Evolutionary conservation across 2,797 vertebrate genomes (phyloP).

Genomic region (Diplodus sargus): DNA sequence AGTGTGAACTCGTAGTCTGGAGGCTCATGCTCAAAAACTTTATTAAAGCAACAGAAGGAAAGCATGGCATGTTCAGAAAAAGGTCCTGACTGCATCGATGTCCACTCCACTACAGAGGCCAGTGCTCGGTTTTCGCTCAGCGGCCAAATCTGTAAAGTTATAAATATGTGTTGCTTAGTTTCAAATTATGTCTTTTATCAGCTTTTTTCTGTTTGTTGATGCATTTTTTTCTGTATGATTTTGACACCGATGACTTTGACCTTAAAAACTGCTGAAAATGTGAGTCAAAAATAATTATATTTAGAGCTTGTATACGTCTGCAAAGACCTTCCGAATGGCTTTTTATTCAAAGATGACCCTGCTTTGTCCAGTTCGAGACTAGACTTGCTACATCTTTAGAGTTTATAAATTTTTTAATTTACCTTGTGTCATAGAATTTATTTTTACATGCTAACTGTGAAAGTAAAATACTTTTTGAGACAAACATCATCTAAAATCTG

Average conservation of each 20-base stretch:
- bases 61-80: neutral
- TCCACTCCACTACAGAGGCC: neutral
- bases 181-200: neutral
- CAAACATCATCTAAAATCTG: neutral
- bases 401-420: neutral
- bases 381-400: neutral
- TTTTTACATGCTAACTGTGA: neutral
- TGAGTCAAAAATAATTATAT: too few species aligned
- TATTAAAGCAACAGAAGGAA: neutral
- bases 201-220: neutral
- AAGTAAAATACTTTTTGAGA: neutral
- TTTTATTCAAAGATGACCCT: neutral
- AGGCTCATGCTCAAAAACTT: conserved; percentile 9
- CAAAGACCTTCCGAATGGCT: neutral
- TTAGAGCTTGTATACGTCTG: too few species aligned
- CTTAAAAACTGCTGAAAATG: too few species aligned
- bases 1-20: conserved; percentile 1
- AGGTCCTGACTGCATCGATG: conserved; percentile 10
- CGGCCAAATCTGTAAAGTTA: conserved; percentile 7
- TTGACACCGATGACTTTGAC: too few species aligned
- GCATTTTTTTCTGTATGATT: neutral
- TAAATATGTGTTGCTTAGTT: neutral
- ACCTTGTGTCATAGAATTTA: neutral
- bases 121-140: conserved; percentile 1
- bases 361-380: neutral